Conservation (phyloP, 35 echinoderm and acorn worm species). For the Stichopus chloronotus region DNA sequence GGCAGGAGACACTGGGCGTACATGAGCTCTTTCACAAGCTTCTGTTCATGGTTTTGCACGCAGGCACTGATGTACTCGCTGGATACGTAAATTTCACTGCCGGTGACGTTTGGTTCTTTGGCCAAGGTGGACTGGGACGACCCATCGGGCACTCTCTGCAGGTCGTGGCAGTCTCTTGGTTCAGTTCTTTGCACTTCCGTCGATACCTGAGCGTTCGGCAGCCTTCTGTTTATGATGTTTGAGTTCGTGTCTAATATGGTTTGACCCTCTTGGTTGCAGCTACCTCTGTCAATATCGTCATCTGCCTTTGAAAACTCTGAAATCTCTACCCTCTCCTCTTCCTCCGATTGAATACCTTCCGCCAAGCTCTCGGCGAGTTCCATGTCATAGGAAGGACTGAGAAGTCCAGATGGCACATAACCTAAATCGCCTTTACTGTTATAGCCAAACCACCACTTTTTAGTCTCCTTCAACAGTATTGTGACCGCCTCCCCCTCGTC, state of each 20-base stretch:
- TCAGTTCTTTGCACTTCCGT: constrained; percentile 42
- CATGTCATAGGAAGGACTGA: constrained; percentile 69
- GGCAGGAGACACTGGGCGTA: constrained; percentile 27
- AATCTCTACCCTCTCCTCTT: constrained; percentile 65
- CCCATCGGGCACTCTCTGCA: constrained; percentile 7
- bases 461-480: constrained; percentile 88
- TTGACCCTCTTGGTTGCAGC: constrained; percentile 13
- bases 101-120: constrained; percentile 39
- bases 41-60: constrained; percentile 61
- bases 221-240: constrained; percentile 1
- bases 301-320: constrained; percentile 69
- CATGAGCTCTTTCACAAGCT: constrained; percentile 34
- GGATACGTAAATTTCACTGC: constrained; percentile 67
- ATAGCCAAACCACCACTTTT: constrained; percentile 94
- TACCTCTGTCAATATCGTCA: constrained; percentile 44
- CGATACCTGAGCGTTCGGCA: constrained; percentile 16
- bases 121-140: constrained; percentile 17
- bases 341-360: constrained; percentile 44
- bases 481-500: constrained; percentile 78
- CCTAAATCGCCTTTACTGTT: constrained; percentile 78
- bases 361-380: constrained; percentile 9
- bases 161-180: neutral
- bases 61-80: constrained; percentile 80
- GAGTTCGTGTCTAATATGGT: neutral
- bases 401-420: constrained; percentile 82